phyloP scores from a whole-genome alignment of 2,113 vertebrate species.

The Pipa parva region DNA sequence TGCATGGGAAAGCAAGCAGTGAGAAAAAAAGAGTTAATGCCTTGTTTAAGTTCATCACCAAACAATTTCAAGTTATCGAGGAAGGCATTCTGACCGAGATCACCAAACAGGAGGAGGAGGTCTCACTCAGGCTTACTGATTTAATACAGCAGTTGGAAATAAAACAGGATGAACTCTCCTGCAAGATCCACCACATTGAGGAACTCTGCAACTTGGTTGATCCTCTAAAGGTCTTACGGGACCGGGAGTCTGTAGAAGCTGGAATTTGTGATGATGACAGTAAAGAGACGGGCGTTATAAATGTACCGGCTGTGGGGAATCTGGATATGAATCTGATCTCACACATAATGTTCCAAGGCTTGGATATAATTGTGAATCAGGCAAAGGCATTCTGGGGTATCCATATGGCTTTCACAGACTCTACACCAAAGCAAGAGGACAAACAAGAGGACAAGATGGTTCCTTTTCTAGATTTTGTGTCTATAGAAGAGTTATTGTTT shows the following conservation, averaged over 20 bases:
- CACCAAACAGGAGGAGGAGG: slow-evolving; percentile 9
- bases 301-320: neutral
- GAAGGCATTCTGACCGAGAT: slow-evolving; percentile 2
- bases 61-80: neutral
- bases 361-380: neutral
- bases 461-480: too few species aligned
- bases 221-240: slow-evolving; percentile 5
- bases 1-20: too few species aligned
- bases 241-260: neutral
- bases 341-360: neutral
- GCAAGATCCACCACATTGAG: neutral
- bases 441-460: too few species aligned
- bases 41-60: too few species aligned
- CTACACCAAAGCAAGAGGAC: too few species aligned
- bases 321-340: slow-evolving; percentile 9
- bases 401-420: too few species aligned
- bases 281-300: too few species aligned
- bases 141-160: slow-evolving; percentile 5
- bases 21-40: too few species aligned
- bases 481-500: too few species aligned
- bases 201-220: neutral
- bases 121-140: neutral
- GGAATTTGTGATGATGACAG: neutral
- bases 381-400: neutral
- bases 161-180: neutral